Evolutionary conservation across 2,888 invertebrate species (phyloP).

Genomic region (Endotricha flammealis): DNA sequence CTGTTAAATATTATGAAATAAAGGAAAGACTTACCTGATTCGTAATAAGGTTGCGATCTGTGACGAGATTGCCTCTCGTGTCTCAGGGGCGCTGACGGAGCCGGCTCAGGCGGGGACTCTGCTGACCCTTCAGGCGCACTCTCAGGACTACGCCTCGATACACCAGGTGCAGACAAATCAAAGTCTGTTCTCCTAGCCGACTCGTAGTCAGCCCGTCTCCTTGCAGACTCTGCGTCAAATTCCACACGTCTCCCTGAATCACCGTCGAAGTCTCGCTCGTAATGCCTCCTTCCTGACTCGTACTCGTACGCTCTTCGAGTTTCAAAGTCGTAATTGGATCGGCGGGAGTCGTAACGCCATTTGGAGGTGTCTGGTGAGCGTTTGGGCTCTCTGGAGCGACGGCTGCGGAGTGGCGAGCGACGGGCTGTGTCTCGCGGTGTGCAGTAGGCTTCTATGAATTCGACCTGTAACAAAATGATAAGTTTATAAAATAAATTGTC

Average conservation of each 20-base stretch:
- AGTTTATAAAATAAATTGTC: no score
- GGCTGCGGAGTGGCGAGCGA: slow-evolving; percentile 64
- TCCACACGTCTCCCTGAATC: slow-evolving; percentile 61
- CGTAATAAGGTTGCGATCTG: slow-evolving; percentile 68
- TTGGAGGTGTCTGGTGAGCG: slow-evolving; percentile 64
- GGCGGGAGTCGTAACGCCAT: slow-evolving; percentile 70
- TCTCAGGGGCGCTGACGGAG: slow-evolving; percentile 63
- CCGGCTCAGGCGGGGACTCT: slow-evolving; percentile 72
- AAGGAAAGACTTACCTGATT: slow-evolving; percentile 54
- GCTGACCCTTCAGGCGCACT: slow-evolving; percentile 68
- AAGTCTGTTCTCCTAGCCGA: slow-evolving; percentile 70
- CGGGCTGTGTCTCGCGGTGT: slow-evolving; percentile 83
- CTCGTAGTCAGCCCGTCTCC: slow-evolving; percentile 69
- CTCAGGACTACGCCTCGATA: slow-evolving; percentile 61
- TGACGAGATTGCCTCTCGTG: slow-evolving; percentile 61
- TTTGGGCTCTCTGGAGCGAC: slow-evolving; percentile 62
- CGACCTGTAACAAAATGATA: slow-evolving; percentile 81
- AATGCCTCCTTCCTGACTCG: slow-evolving; percentile 45
- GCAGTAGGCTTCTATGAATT: slow-evolving; percentile 85
- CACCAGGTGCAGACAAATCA: slow-evolving; percentile 65
- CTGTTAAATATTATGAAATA: no score
- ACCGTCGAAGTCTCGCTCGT: slow-evolving; percentile 57
- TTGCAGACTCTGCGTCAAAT: slow-evolving; percentile 63
- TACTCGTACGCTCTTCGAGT: slow-evolving; percentile 64
- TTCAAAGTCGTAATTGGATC: slow-evolving; percentile 65